Evolutionary conservation across 2,797 vertebrate species (phyloP), one percentile per base, ranked within the genome.

Genomic region (Sebastes taczanowskii): DNA sequence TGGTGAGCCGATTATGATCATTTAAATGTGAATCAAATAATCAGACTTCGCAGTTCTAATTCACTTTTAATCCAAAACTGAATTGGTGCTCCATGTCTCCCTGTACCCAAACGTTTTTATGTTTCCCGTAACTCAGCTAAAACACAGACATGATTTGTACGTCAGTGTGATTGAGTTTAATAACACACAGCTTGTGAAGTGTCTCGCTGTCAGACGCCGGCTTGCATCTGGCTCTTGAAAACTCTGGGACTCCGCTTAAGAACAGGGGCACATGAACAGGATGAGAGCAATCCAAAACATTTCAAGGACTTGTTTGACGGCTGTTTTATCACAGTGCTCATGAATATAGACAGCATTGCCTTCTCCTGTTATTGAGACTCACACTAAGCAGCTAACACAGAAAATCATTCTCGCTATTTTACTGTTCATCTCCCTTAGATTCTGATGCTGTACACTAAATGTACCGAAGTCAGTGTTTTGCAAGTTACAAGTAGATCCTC

Each of bases 281-380:
- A 23, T 2, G 53, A 80, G 80, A 3, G 74, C 74, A 78, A 85
- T 80, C 64, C 64, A 35, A 73, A 80, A 82, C 14, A 58, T 32
- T 71, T 85, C 67, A 71, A 84, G 81, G 64, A 74, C 74, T 82
- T 16, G 58, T 68, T 55, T 77, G 89, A 82, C 74, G 82, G 81
- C 86, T 87, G 62, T 79, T 81, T 85, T 80, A 81, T 81, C 65
- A 52, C 74, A 6, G 71, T 0, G 35, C 80, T 89, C 87, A 88
- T 89, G 86, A 89, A 86, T 89, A 85, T 80, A 88, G 84, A 89
- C 82, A 85, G 71, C 72, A 63, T 29, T 53, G 75, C 67, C 80
- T 72, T 66, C 79, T 79, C 46, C 68, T 52, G 69, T 52, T 71
- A 69, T 69, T 71, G 74, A 72, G 85, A 81, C 71, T 87, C 83